phyloP scores from a whole-genome alignment of 2,888 invertebrate species.

The Invenusta paracnida region DNA sequence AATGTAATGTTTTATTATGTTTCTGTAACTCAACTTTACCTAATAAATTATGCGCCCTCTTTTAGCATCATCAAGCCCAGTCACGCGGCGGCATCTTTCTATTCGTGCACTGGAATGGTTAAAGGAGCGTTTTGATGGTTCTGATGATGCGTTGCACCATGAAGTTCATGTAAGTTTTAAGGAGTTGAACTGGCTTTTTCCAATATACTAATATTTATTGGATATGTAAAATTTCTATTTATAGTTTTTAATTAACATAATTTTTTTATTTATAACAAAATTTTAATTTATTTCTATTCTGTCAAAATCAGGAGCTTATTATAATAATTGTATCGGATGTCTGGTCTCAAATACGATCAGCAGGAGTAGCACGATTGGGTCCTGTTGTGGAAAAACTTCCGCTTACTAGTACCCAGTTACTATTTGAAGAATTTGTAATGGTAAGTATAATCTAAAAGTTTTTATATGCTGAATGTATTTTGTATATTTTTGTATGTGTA shows the following conservation, averaged over 20 bases:
- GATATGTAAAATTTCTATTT: no score
- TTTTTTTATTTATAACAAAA: no score
- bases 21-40: no score
- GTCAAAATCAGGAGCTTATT: conserved; percentile 52
- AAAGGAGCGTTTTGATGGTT: conserved; percentile 36
- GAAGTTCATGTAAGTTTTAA: background rate
- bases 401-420: conserved; percentile 48
- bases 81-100: conserved; percentile 38
- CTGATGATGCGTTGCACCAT: background rate
- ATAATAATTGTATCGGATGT: conserved; percentile 53
- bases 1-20: no score
- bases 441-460: conserved; percentile 46
- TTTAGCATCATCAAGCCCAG: conserved; percentile 40
- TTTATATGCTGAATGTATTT: background rate
- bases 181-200: no score
- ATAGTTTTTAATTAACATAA: no score
- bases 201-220: no score
- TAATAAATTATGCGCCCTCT: no score
- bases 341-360: conserved; percentile 56
- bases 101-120: conserved; percentile 41
- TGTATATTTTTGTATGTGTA: background rate
- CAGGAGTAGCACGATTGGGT: conserved; percentile 51
- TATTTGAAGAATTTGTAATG: conserved; percentile 51
- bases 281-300: no score
- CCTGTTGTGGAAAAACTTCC: conserved; percentile 49